Base-by-base conservation (phyloP, 2,113 vertebrate species). In the Opisthocomus hoazin region DNA sequence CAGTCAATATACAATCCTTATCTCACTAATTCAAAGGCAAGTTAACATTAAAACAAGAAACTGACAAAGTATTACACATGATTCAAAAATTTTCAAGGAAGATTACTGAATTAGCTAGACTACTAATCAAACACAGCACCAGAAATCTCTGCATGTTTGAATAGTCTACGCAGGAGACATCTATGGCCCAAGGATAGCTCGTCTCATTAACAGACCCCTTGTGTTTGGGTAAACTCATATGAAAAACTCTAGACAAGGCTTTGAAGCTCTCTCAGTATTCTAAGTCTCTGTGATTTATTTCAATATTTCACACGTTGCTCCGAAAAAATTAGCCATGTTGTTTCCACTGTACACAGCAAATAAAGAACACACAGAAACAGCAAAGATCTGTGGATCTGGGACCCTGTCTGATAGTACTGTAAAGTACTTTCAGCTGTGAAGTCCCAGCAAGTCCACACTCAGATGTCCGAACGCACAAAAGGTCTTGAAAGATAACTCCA, bases 1-100 rank as follows among this genome's bases (percentile, higher is more conserved):
- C 10, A 89, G 56, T n/a, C n/a, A n/a, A n/a, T n/a, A n/a, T n/a
- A n/a, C n/a, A n/a, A n/a, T 89, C 36, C 70, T 5, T 36, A 5
- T 73, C 41, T 36, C 16, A 79, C 92, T 92, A 92, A 81, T 60
- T 80, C 57, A 95, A 80, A 74, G 20, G 27, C 21, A 65, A 74
- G 29, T 56, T 71, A 80, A 6, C 24, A 84, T 24, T 75, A 63
- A 21, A 86, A 63, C 24, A 19, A 57, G 82, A 88, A 88, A n/a
- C 30, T 0, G 2, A 70, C 5, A 16, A 34, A 74, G 10, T 37
- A 82, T 56, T 85, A 19, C 5, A 18, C 9, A 19, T 1, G 4
- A 61, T 79, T 82, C 8, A 85, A 71, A 63, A 24, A 18, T 18
- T 50, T 88, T 80, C 19, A 50, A 7, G 16, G 50, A 57, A 6